These are phyloP conservation scores for Apostichopus parvimensis DNA, from an alignment of 35 echinoderm and acorn worm genomes.

Conservation along the genomic window DNA sequence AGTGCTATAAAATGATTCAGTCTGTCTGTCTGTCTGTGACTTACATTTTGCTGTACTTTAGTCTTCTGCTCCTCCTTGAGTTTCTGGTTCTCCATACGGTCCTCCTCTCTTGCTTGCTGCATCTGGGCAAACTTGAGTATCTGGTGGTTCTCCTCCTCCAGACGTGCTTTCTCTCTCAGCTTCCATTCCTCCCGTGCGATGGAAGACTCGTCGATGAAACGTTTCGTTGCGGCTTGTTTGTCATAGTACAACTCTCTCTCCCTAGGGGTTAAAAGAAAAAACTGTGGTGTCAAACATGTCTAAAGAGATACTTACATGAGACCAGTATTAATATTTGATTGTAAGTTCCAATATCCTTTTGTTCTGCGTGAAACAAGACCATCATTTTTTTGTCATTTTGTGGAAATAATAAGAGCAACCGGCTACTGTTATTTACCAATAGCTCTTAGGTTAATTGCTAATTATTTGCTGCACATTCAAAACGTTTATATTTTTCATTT, in stretches of 20 bases:
- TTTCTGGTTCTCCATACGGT: slow-evolving; percentile 85
- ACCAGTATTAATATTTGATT: too few relatives aligned
- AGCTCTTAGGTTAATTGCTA: too few relatives aligned
- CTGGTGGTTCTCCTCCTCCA: slow-evolving; percentile 86
- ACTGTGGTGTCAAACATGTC: too few relatives aligned
- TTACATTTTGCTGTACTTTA: slow-evolving; percentile 81
- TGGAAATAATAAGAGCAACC: too few relatives aligned
- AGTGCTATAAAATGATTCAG: too few relatives aligned
- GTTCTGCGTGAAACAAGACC: too few relatives aligned
- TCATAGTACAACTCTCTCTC: slow-evolving; percentile 74
- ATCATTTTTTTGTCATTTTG: too few relatives aligned
- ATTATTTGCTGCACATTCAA: too few relatives aligned
- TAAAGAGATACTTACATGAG: too few relatives aligned
- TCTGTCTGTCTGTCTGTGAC: slow-evolving; percentile 1
- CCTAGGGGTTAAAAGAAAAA: slow-evolving; percentile 39
- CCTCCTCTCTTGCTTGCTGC: slow-evolving; percentile 88
- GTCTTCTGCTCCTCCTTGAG: slow-evolving; percentile 79
- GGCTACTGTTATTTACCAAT: too few relatives aligned
- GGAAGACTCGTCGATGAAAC: slow-evolving; percentile 85
- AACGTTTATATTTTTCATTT: too few relatives aligned
- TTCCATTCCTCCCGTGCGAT: slow-evolving; percentile 85
- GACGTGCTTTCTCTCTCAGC: slow-evolving; percentile 66
- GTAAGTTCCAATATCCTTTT: too few relatives aligned
- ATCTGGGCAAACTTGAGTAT: slow-evolving; percentile 89
- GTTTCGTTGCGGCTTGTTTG: slow-evolving; percentile 90